These are phyloP conservation scores for Physella acuta DNA, from an alignment of 1,140 invertebrate species.

Conservation along the genomic window DNA sequence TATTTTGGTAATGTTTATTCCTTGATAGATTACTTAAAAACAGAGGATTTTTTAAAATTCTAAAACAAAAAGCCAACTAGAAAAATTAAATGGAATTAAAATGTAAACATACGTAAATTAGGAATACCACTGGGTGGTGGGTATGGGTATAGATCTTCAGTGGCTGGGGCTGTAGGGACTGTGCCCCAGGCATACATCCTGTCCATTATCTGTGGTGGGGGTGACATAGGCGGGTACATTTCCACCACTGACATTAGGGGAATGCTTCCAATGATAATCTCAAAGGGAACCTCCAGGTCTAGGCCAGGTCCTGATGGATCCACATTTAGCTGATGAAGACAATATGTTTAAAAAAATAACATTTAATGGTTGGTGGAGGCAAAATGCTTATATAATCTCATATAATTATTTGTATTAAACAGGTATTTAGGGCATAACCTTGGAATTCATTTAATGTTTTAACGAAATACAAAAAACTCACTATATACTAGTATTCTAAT, in stretches of 20 bases:
- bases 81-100: not conserved
- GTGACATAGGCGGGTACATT: constrained; percentile 22
- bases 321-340: constrained; percentile 42
- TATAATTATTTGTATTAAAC: too few species aligned
- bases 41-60: not conserved
- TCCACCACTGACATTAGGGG: constrained; percentile 32
- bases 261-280: constrained; percentile 43
- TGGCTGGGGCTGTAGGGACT: not conserved
- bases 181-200: not conserved
- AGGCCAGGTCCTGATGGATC: constrained; percentile 40
- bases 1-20: not conserved
- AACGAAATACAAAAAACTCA: too few species aligned
- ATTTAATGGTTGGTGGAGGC: too few species aligned
- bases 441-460: too few species aligned
- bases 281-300: constrained; percentile 43
- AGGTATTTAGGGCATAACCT: too few species aligned
- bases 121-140: not conserved
- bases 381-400: too few species aligned
- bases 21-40: too few species aligned
- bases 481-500: too few species aligned
- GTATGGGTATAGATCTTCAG: not conserved
- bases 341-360: too few species aligned
- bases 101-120: constrained; percentile 11
- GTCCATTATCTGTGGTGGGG: constrained; percentile 1
- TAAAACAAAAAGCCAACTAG: not conserved